Percentiles rank a stretch among this genome's conserved stretches.
phyloP scores from a whole-genome alignment of 2,113 vertebrate genomes.

The Peucedramus taeniatus region DNA sequence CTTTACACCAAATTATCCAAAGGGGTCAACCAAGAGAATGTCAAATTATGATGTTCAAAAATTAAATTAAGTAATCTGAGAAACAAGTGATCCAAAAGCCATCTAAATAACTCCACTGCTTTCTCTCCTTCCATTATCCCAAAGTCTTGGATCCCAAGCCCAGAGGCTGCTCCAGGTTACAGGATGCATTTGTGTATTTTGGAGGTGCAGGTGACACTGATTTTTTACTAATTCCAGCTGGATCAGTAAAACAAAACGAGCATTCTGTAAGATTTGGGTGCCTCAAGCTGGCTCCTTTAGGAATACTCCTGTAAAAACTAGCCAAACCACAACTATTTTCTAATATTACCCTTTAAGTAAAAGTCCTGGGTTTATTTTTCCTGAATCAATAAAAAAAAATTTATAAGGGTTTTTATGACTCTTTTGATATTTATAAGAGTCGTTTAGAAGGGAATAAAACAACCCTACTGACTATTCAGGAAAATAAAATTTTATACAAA shows the following conservation, averaged over 20 bases:
- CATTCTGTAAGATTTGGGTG: background rate
- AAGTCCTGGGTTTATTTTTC: background rate
- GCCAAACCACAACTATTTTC: background rate
- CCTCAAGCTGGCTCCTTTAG: background rate
- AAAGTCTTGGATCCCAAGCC: fast-evolving
- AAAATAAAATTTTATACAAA: background rate
- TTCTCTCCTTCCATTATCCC: background rate
- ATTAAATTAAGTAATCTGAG: background rate
- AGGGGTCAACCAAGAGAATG: background rate
- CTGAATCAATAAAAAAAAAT: background rate
- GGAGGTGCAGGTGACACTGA: background rate
- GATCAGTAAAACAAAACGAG: background rate
- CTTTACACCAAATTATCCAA: background rate
- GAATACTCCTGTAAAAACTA: background rate
- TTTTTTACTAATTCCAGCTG: background rate
- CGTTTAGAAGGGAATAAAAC: background rate
- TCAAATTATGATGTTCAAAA: background rate
- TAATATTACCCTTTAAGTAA: background rate
- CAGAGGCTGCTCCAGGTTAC: background rate
- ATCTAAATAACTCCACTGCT: background rate
- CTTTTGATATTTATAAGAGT: background rate
- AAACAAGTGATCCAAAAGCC: background rate
- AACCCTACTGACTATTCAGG: background rate
- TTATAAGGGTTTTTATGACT: background rate
- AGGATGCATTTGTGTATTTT: background rate